phyloP scores from a whole-genome alignment of 2,797 vertebrate genomes.

The Tokudaia muenninki region DNA sequence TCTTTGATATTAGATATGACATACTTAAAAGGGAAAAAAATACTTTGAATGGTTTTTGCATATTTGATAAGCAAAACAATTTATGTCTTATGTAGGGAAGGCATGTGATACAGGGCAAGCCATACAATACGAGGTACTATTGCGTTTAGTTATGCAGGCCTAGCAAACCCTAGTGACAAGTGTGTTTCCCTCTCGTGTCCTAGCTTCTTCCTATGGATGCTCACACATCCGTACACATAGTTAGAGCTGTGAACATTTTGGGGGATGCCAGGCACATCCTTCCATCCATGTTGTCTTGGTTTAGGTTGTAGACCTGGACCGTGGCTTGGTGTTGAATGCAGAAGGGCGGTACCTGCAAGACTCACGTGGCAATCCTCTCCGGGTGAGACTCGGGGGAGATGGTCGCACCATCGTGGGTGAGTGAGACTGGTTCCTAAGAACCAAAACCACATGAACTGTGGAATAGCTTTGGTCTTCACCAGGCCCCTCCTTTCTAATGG shows the following conservation, averaged over 20 bases:
- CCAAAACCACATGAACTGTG: too few relatives aligned
- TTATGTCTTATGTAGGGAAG: not conserved
- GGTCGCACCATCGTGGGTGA: constrained; percentile 97
- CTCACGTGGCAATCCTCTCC: constrained; percentile 95
- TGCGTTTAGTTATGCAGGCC: not conserved
- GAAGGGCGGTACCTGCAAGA: constrained; percentile 97
- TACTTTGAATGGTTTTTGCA: constrained; percentile 23
- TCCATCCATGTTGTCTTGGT: constrained; percentile 64
- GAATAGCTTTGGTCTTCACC: not conserved
- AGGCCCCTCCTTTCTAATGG: not conserved
- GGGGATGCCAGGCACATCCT: not conserved
- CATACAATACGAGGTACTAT: not conserved
- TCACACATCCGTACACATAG: not conserved
- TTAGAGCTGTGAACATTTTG: not conserved
- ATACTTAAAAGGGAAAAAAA: not conserved
- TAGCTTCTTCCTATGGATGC: not conserved
- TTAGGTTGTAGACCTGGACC: constrained; percentile 96
- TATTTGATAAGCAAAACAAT: constrained; percentile 26
- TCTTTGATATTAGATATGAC: not conserved
- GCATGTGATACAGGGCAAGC: not conserved
- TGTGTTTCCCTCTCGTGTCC: not conserved
- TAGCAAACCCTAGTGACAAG: not conserved
- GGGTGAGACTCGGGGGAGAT: constrained; percentile 96
- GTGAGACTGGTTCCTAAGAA: constrained; percentile 40
- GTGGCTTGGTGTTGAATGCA: constrained; percentile 94